phyloP scores from a whole-genome alignment of 2,113 vertebrate species.

The Catharus fuscescens region DNA sequence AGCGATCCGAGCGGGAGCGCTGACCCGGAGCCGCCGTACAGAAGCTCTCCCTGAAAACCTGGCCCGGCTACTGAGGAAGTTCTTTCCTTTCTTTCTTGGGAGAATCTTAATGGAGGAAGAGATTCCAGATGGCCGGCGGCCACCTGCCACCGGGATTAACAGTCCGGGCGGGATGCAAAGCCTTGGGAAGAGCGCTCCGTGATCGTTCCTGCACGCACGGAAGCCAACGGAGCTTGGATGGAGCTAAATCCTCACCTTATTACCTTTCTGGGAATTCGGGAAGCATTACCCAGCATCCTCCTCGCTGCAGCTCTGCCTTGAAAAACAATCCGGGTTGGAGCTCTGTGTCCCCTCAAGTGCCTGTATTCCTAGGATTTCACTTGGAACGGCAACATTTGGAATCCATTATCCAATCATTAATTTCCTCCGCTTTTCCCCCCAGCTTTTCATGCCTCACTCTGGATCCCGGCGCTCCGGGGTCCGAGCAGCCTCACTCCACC shows the following conservation, averaged over 20 bases:
- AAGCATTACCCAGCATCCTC: neutral
- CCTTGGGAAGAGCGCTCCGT: neutral
- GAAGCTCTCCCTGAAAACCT: neutral
- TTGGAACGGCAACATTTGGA: neutral
- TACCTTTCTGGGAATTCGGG: neutral
- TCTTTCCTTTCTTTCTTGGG: neutral
- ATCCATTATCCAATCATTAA: neutral
- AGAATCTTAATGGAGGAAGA: neutral
- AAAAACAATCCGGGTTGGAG: neutral
- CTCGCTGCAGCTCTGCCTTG: neutral
- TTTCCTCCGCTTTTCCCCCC: neutral
- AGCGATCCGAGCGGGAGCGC: neutral
- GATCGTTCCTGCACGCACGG: accelerated
- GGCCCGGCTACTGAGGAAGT: neutral
- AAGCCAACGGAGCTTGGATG: neutral
- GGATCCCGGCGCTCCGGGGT: neutral
- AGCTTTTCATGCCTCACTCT: neutral
- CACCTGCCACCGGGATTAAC: neutral
- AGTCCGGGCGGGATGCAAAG: neutral
- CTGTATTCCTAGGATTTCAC: neutral
- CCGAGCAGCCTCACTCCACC: neutral
- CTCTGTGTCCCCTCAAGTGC: neutral
- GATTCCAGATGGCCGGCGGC: neutral
- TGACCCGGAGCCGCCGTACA: neutral
- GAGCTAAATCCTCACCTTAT: neutral